A percentile compares a stretch with the other conserved stretches of the same genome.
Evolutionary conservation across 2,888 invertebrate species (phyloP).

Genomic region (Mimas tiliae): DNA sequence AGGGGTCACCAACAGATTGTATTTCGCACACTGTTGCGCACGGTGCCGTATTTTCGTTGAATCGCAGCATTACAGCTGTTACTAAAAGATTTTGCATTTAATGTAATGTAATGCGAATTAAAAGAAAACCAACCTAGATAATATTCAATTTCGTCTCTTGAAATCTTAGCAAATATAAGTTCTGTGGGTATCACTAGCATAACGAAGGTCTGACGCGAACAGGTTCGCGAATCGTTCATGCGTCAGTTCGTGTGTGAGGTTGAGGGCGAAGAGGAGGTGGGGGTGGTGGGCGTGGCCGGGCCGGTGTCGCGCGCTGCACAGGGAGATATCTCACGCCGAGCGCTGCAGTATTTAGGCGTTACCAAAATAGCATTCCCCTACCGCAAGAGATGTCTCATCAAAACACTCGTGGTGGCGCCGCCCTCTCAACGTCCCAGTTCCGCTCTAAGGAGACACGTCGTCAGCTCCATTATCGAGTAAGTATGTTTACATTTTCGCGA

Average conservation of each 20-base stretch:
- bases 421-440: constrained; percentile 93
- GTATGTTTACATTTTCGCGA: constrained; percentile 44
- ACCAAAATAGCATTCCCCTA: constrained; percentile 84
- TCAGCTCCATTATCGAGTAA: constrained; percentile 95
- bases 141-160: background rate
- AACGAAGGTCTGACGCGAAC: background rate
- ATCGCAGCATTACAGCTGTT: too few relatives aligned
- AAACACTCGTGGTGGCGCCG: constrained; percentile 91
- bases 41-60: too few relatives aligned
- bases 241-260: constrained; percentile 97
- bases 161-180: too few relatives aligned
- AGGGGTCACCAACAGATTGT: too few relatives aligned
- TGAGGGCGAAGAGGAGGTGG: constrained; percentile 90
- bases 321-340: constrained; percentile 65
- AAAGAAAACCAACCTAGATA: too few relatives aligned
- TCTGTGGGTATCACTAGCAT: too few relatives aligned
- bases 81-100: too few relatives aligned
- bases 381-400: constrained; percentile 92
- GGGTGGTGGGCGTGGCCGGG: constrained; percentile 37
- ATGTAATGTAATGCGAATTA: too few relatives aligned
- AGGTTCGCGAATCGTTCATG: constrained; percentile 99
- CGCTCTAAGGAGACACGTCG: constrained; percentile 91
- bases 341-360: constrained; percentile 72
- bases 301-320: constrained; percentile 19
- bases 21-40: too few relatives aligned